A percentile compares a stretch with the other conserved stretches of the same genome.
Conservation (phyloP, 2,888 invertebrate genomes). For the Xanthia togata region DNA sequence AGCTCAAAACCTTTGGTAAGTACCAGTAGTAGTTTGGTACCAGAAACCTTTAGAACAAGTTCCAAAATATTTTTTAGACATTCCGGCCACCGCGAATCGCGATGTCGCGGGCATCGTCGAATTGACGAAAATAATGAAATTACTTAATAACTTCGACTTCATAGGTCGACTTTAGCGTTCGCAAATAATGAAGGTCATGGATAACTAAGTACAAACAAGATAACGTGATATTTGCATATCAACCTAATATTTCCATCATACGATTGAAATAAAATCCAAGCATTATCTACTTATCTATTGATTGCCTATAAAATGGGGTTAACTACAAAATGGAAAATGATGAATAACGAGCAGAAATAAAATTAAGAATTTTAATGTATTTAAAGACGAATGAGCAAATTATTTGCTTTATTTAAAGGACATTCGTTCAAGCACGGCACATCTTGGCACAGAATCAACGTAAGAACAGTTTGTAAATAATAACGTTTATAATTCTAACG, state of each 20-base stretch:
- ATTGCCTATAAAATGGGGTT: not conserved
- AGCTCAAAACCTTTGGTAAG: not conserved
- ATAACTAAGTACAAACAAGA: slow-evolving; percentile 36
- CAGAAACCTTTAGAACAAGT: not conserved
- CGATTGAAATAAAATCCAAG: slow-evolving; percentile 21
- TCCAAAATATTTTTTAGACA: slow-evolving; percentile 1
- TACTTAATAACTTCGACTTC: slow-evolving; percentile 5
- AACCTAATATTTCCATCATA: slow-evolving; percentile 15
- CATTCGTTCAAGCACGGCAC: slow-evolving; percentile 4
- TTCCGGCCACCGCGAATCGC: not conserved
- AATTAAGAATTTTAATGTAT: not conserved
- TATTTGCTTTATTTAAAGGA: slow-evolving; percentile 10
- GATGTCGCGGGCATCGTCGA: slow-evolving; percentile 43
- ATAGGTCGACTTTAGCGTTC: slow-evolving; percentile 1
- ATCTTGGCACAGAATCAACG: slow-evolving; percentile 36
- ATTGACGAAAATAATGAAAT: not conserved
- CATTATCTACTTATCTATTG: slow-evolving; percentile 14
- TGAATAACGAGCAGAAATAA: not conserved
- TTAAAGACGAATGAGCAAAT: not conserved
- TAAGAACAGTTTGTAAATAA: slow-evolving; percentile 19
- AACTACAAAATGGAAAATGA: not conserved
- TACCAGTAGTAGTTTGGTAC: no score
- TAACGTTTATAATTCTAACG: not conserved
- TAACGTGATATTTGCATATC: slow-evolving; percentile 24
- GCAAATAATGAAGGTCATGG: slow-evolving; percentile 36